Conservation (phyloP, 2,113 vertebrate genomes). For the Microcebus lehilahytsara region DNA sequence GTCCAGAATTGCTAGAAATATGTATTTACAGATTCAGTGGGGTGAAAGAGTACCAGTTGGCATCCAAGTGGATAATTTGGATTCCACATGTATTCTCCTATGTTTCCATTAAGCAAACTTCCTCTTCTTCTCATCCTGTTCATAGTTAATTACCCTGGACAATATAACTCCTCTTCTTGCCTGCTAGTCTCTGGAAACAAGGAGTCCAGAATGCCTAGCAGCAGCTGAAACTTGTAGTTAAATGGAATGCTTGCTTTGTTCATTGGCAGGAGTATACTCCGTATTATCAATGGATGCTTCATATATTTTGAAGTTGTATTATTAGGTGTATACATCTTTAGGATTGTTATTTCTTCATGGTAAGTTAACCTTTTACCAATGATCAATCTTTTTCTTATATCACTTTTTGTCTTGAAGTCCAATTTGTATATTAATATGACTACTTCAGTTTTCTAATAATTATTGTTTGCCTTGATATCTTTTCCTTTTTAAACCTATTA, state of each 20-base stretch:
- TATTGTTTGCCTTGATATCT: neutral
- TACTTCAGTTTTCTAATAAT: neutral
- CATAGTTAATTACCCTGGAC: neutral
- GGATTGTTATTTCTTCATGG: neutral
- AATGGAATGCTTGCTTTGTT: neutral
- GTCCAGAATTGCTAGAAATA: neutral
- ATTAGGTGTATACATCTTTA: neutral
- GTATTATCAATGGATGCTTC: neutral
- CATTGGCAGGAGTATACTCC: neutral
- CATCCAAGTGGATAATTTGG: neutral
- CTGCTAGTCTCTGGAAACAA: neutral
- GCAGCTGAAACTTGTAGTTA: neutral
- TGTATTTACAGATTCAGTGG: neutral
- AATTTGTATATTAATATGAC: neutral
- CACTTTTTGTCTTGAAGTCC: neutral
- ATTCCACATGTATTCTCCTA: neutral
- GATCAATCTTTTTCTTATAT: neutral
- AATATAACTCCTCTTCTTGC: neutral
- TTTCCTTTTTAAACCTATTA: neutral
- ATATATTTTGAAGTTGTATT: neutral
- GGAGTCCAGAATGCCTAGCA: neutral
- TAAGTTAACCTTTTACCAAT: neutral
- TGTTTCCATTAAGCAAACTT: neutral
- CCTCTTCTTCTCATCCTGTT: neutral
- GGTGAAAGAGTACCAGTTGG: neutral